Conservation (phyloP, 1,140 invertebrate species). For the Physella acuta region DNA sequence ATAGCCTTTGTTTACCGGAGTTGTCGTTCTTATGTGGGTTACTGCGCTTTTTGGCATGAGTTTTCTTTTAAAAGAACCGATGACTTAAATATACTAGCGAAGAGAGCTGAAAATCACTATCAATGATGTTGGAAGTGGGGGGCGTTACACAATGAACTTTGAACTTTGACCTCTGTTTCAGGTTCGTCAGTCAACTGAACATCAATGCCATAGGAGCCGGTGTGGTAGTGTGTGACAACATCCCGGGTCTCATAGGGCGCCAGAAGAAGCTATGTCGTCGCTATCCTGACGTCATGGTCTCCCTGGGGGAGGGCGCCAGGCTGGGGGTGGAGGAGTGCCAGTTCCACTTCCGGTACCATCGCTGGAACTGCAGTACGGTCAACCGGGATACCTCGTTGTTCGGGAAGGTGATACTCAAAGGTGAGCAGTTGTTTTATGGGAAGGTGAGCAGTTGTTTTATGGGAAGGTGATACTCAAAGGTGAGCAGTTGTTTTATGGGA, state of each 20-base stretch:
- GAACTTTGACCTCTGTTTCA: no score
- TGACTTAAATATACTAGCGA: no score
- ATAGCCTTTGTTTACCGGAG: no score
- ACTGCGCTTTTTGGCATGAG: no score
- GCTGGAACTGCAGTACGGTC: slow-evolving; percentile 66
- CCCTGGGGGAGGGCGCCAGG: slow-evolving; percentile 63
- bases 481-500: no score
- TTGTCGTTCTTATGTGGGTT: no score
- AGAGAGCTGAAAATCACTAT: slow-evolving; percentile 53
- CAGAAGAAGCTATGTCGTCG: slow-evolving; percentile 61
- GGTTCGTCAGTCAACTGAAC: slow-evolving; percentile 56
- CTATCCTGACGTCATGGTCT: slow-evolving; percentile 63
- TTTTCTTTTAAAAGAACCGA: no score
- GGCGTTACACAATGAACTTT: no score
- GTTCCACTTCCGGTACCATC: slow-evolving; percentile 65
- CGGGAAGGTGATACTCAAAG: slow-evolving; percentile 56
- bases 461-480: no score
- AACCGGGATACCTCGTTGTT: slow-evolving; percentile 54
- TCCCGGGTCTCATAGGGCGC: slow-evolving; percentile 53
- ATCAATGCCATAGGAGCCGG: slow-evolving; percentile 50
- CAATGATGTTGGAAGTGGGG: no score
- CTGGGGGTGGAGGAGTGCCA: slow-evolving; percentile 66
- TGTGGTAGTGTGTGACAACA: slow-evolving; percentile 54
- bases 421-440: slow-evolving; percentile 41
- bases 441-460: no score